Evolutionary conservation across 2,888 invertebrate species (phyloP), one percentile per base, ranked within the genome.

Genomic region (Empis livida): DNA sequence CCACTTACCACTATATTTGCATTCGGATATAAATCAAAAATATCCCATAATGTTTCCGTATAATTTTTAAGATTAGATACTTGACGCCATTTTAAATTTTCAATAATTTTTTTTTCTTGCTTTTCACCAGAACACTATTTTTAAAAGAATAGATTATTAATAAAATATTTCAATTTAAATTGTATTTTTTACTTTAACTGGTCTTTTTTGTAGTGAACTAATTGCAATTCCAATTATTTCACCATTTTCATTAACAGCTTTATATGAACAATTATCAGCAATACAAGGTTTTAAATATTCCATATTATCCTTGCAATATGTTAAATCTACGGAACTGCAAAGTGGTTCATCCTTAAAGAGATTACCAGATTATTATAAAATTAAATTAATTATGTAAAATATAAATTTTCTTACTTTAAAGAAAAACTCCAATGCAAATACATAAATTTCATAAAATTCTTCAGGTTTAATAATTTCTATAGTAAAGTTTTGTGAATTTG

Each of bases 171-270:
- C 6, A 14, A 9, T 8, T 14, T 14, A n/a, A 37, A 37, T 5
- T 9, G 15, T 14, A 9, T 3, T n/a, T 35, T 35, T 35, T 3
- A 32, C 5, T 32, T 35, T 27, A 27, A 37, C 37, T 17, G 51
- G 50, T 48, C 46, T 47, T 8, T 43, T 43, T 16, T 53, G 54
- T 44, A 61, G 48, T 51, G 68, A 71, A 53, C 70, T 72, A 35
- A 73, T 54, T 45, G 63, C 57, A 15, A 73, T 67, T 14, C 72
- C 73, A 38, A 73, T 55, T 43, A 73, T 60, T 39, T 65, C 55
- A 23, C 71, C 70, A 46, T 53, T 57, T 2, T 58, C 55, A 6
- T 67, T 61, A 5, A 72, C 61, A 1, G 71, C 72, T 65, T 68
- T 71, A 9, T 71, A 54, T 31, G 71, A 71, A 45, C 71, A 57